Conservation (phyloP, 2,113 vertebrate genomes). For the Spea multiplicata region DNA sequence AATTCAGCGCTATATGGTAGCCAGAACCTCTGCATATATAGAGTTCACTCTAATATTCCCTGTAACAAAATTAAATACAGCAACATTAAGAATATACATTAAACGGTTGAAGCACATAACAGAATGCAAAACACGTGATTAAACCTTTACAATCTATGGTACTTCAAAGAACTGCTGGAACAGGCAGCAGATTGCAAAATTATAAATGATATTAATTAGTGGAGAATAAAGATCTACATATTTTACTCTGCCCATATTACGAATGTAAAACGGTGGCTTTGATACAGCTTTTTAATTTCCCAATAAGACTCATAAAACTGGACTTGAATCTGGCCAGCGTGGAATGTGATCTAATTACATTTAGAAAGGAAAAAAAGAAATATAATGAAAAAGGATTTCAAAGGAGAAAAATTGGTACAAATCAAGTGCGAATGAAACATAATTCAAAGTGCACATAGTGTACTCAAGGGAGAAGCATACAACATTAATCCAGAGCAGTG, state of each 20-base stretch:
- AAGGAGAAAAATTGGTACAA: slow-evolving; percentile 25
- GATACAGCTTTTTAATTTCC: slow-evolving; percentile 23
- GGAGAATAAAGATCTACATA: slow-evolving; percentile 32
- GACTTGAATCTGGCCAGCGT: slow-evolving; percentile 34
- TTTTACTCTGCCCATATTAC: slow-evolving; percentile 5
- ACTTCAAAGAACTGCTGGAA: not conserved
- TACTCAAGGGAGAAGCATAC: slow-evolving; percentile 1
- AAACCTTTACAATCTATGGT: slow-evolving; percentile 2
- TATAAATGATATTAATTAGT: slow-evolving; percentile 24
- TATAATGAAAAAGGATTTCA: not conserved
- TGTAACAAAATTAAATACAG: too few species aligned
- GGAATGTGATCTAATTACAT: slow-evolving; percentile 40
- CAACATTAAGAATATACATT: not conserved
- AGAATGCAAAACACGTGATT: not conserved
- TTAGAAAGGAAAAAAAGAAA: slow-evolving; percentile 22
- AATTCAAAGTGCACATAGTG: slow-evolving; percentile 34
- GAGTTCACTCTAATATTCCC: too few species aligned
- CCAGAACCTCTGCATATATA: too few species aligned
- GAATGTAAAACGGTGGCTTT: slow-evolving; percentile 12
- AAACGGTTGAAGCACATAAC: not conserved
- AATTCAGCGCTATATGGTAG: too few species aligned
- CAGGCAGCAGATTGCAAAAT: not conserved
- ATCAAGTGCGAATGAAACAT: slow-evolving; percentile 46
- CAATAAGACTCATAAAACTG: slow-evolving; percentile 28
- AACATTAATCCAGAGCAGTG: slow-evolving; percentile 22